Evolutionary conservation across 2,888 invertebrate species (phyloP), one percentile per base, ranked within the genome.

Genomic region (Morpho achilles): DNA sequence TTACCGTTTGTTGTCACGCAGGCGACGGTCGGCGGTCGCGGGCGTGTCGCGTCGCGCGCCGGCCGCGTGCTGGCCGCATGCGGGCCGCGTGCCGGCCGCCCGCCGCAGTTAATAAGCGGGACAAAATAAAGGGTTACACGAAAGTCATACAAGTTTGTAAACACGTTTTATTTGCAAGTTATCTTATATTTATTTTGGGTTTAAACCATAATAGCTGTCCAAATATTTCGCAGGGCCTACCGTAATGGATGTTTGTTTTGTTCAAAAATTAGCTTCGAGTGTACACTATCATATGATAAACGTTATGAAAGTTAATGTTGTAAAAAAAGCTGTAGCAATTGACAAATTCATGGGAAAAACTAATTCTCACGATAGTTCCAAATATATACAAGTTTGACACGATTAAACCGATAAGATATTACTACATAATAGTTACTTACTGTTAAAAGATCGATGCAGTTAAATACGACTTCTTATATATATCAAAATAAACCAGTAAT

Each of bases 1-100:
- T 70, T 69, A 72, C 65, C 64, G 69, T 70, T 70, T 69, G 68
- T 64, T 68, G 68, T 68, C 69, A 54, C 53, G 43, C 41, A 42
- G 16, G 48, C 64, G 56, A 50, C 44, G 53, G 39, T 16, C 43
- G 10, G 47, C 41, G 48, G 52, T 56, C 53, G 45, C 41, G 46
- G 23, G 48, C 65, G 54, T 52, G 52, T 10, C 61, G 60, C 44
- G 39, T 42, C 53, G 50, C 67, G 64, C 58, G 67, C 56, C 23
- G 8, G 61, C 6, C 68, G 63, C 69, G 67, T 67, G 70, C 42
- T 44, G 16, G 66, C 39, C 59, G 53, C 65, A 62, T 58, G 69
- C 53, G 41, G n/a, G 61, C 32, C 65, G 58, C 62, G 64, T 58
- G 66, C 50, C 57, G 49, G 54, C 32, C 66, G 42, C 66, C 52